Conservation (phyloP, 2,797 vertebrate genomes). For the Coregonus suidteri region DNA sequence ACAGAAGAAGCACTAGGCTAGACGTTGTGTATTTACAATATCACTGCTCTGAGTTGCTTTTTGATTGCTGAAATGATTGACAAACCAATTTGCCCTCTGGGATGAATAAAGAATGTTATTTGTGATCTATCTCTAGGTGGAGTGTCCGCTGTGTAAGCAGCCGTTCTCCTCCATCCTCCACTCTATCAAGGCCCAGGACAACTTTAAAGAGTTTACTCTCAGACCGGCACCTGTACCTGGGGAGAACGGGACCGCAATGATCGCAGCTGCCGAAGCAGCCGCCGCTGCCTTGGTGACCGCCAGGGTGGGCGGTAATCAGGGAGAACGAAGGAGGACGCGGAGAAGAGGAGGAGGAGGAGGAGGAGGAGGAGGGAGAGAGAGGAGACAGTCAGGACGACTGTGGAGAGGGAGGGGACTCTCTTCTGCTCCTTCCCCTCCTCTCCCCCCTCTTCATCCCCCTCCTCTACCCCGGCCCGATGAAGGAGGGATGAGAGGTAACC, state of each 20-base stretch:
- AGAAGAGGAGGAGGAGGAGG: too few species aligned
- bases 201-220: slow-evolving; percentile 86
- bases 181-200: slow-evolving; percentile 84
- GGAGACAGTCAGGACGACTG: slow-evolving; percentile 28
- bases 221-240: slow-evolving; percentile 50
- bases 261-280: slow-evolving; percentile 39
- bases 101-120: not conserved
- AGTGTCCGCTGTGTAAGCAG: slow-evolving; percentile 92
- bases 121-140: slow-evolving; percentile 68
- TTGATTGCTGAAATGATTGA: too few species aligned
- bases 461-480: too few species aligned
- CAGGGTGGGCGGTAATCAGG: slow-evolving; percentile 16
- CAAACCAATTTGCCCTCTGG: too few species aligned
- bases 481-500: too few species aligned
- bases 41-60: too few species aligned
- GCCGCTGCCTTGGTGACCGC: slow-evolving; percentile 3
- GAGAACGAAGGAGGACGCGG: slow-evolving; percentile 54
- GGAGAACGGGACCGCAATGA: slow-evolving; percentile 54
- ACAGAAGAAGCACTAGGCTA: too few species aligned
- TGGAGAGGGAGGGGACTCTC: too few species aligned
- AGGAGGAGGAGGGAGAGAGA: slow-evolving; percentile 12
- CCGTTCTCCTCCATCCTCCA: slow-evolving; percentile 90
- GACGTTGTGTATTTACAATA: too few species aligned
- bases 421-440: too few species aligned
- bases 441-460: too few species aligned